Percentiles rank a stretch among this genome's conserved stretches.
phyloP scores from a whole-genome alignment of 2,797 vertebrate species.

The Pangasius krempfi region DNA sequence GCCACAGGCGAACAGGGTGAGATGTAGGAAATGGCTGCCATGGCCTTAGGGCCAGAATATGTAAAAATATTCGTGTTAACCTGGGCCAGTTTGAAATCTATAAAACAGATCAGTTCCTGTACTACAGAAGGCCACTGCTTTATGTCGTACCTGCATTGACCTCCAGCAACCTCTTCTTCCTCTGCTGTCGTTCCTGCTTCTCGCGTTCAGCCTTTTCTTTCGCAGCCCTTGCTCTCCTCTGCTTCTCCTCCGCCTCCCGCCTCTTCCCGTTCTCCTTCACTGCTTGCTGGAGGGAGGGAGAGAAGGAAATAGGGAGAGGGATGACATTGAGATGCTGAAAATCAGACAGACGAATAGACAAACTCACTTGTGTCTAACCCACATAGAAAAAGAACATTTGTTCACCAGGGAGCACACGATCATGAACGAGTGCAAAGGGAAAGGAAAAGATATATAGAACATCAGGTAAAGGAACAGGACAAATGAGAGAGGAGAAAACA shows the following conservation, averaged over 20 bases:
- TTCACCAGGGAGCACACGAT: background rate
- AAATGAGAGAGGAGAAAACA: conserved; percentile 24
- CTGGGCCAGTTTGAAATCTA: background rate
- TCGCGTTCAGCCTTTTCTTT: conserved; percentile 94
- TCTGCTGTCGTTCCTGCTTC: conserved; percentile 87
- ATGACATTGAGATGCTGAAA: conserved; percentile 29
- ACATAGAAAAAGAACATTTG: conserved; percentile 11
- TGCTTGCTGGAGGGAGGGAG: conserved; percentile 81
- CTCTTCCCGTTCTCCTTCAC: conserved; percentile 87
- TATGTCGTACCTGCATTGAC: conserved; percentile 86
- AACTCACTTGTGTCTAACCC: background rate
- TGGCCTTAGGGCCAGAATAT: background rate
- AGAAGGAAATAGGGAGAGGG: conserved; percentile 27
- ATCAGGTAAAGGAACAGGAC: background rate
- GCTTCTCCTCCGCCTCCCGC: conserved; percentile 90
- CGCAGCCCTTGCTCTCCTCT: conserved; percentile 84
- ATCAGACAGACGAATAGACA: conserved; percentile 2
- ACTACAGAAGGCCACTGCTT: background rate
- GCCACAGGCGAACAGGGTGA: background rate
- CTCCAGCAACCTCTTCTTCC: conserved; percentile 90
- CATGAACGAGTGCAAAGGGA: background rate
- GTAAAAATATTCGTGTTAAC: background rate
- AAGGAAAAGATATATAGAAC: background rate
- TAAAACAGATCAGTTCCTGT: too few relatives aligned
- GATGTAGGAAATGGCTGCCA: background rate